phyloP scores from a whole-genome alignment of 35 echinoderm and acorn worm species.

The Heliocidaris erythrogramma region DNA sequence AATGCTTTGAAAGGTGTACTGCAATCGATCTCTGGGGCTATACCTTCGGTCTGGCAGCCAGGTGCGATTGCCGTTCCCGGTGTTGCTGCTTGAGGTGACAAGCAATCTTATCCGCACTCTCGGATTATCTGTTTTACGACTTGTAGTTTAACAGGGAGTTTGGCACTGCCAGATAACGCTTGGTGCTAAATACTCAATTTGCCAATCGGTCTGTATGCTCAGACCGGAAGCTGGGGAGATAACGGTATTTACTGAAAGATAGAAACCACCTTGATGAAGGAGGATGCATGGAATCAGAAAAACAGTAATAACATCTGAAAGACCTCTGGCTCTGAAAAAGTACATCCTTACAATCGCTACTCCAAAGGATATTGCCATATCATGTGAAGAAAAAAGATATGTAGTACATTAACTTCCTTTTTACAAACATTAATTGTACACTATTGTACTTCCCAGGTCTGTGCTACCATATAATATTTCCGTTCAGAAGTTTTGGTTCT shows the following conservation, averaged over 20 bases:
- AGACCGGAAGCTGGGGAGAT: constrained; percentile 30
- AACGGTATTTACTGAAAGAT: constrained; percentile 21
- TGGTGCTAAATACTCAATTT: constrained; percentile 12
- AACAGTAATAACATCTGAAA: neutral
- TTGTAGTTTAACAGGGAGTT: neutral
- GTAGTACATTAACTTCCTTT: neutral
- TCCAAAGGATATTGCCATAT: neutral
- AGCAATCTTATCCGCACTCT: neutral
- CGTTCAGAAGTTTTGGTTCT: too few relatives aligned
- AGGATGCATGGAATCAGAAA: neutral
- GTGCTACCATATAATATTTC: too few relatives aligned
- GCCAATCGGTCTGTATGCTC: constrained; percentile 4
- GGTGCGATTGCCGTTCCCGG: neutral
- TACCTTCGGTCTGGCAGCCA: neutral
- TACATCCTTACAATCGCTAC: neutral
- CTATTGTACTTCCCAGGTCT: too few relatives aligned
- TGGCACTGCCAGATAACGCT: neutral
- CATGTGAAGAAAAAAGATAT: neutral
- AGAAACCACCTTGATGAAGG: neutral
- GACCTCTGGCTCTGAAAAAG: neutral
- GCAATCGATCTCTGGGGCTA: neutral
- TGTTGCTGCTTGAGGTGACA: neutral
- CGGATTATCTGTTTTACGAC: neutral
- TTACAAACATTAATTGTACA: neutral
- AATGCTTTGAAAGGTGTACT: neutral